Evolutionary conservation across 2,113 vertebrate species (phyloP), one percentile per base, ranked within the genome.

Genomic region (Petroica traversi): DNA sequence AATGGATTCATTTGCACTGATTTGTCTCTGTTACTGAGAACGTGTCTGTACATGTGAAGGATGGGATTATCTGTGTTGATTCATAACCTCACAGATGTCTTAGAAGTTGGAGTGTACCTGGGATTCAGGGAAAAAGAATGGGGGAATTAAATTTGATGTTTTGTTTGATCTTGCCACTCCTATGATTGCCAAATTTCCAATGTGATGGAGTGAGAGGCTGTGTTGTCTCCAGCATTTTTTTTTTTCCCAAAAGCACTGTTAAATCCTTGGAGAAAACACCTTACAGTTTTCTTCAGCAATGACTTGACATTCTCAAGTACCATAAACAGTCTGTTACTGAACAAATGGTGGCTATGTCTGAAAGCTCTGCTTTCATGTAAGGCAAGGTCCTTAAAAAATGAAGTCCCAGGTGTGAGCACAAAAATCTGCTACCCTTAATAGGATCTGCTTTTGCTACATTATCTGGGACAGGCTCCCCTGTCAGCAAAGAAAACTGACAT

Each of bases 1-100:
- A 98, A 99, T 99, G 98, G 98, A 98, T 98, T 99, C 98, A 98
- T 98, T 99, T 99, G 98, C 72, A 93, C 96, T 88, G 97, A 98
- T 98, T 92, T 97, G 95, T 75, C 96, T 98, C 97, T 98, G 82
- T 95, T 96, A 95, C 97, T 40, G 75, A 90, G 95, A 97, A 98
- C 97, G 98, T 99, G 99, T 95, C 97, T 84, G 69, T 92, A 98
- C 98, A 99, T 99, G 95, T 98, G 98, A 98, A 98, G 97, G 97
- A 94, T 5, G 61, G 97, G 98, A 98, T 99, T 98, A 99, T 91
- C 51, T 93, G 34, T 3, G 54, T 93, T 97, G 97, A 98, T 98
- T 97, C 96, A 94, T 92, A 97, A 77, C 94, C 95, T 97, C 90
- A 63, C 90, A 96, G 76, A 96, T 89, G 94, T 96, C 69, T 95